Conservation (phyloP, 2,797 vertebrate genomes). For the Tadarida brasiliensis region DNA sequence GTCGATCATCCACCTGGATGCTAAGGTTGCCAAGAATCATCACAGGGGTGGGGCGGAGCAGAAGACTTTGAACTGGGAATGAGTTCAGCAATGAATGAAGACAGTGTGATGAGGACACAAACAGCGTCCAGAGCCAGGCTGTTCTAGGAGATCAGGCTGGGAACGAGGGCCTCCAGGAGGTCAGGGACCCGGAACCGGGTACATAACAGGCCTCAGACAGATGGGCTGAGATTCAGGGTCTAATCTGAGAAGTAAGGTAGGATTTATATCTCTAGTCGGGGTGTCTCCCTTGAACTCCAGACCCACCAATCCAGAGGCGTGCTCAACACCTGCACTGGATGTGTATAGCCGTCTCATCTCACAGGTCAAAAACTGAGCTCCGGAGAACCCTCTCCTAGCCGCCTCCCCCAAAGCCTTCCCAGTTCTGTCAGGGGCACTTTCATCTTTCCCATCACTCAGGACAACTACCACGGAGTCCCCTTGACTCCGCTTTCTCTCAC, state of each 20-base stretch:
- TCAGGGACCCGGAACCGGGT: background rate
- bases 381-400: background rate
- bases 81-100: background rate
- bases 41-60: background rate
- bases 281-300: background rate
- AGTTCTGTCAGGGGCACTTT: background rate
- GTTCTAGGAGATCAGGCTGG: background rate
- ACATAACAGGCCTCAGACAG: background rate
- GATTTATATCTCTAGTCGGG: background rate
- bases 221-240: background rate
- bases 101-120: background rate
- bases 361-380: background rate
- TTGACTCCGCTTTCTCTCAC: background rate
- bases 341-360: background rate
- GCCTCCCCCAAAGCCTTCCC: background rate
- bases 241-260: background rate
- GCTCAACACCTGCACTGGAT: background rate
- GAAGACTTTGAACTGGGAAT: background rate
- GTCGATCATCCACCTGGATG: background rate
- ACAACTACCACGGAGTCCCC: background rate
- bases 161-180: background rate
- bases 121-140: fast-evolving
- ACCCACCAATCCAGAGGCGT: background rate
- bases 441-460: background rate
- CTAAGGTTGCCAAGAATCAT: background rate